phyloP scores from a whole-genome alignment of 2,797 vertebrate species.

The Syncerus caffer region DNA sequence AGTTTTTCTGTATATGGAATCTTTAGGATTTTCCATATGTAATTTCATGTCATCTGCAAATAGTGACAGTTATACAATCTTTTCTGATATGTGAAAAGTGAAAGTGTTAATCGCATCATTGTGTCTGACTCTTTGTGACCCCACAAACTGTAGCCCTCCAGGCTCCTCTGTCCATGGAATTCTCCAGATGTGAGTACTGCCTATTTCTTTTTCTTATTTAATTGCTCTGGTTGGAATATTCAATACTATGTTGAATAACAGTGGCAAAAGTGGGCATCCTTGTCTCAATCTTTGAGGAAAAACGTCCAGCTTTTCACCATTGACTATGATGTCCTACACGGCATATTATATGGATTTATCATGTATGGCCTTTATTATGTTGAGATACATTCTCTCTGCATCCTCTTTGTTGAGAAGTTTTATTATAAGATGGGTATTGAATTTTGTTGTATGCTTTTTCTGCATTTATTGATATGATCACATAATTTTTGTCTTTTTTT shows the following conservation, averaged over 20 bases:
- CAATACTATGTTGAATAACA: not conserved
- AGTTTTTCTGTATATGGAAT: not conserved
- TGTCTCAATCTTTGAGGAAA: not conserved
- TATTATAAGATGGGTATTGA: not conserved
- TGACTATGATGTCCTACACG: not conserved
- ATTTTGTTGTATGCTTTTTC: not conserved
- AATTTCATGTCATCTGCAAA: not conserved
- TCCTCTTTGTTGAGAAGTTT: not conserved
- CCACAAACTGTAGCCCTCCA: not conserved
- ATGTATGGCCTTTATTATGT: not conserved
- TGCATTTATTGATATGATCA: not conserved
- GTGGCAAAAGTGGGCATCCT: not conserved
- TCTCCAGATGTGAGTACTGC: not conserved
- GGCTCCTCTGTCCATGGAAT: not conserved
- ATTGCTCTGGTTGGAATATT: not conserved
- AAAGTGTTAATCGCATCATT: rapidly evolving
- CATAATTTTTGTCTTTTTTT: not conserved
- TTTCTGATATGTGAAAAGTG: not conserved
- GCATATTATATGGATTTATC: not conserved
- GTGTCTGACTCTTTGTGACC: not conserved
- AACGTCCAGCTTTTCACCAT: not conserved
- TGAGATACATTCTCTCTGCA: not conserved
- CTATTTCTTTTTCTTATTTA: not conserved
- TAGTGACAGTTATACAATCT: not conserved
- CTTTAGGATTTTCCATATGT: not conserved